phyloP scores from a whole-genome alignment of 2,797 vertebrate species.

The Furcifer pardalis region DNA sequence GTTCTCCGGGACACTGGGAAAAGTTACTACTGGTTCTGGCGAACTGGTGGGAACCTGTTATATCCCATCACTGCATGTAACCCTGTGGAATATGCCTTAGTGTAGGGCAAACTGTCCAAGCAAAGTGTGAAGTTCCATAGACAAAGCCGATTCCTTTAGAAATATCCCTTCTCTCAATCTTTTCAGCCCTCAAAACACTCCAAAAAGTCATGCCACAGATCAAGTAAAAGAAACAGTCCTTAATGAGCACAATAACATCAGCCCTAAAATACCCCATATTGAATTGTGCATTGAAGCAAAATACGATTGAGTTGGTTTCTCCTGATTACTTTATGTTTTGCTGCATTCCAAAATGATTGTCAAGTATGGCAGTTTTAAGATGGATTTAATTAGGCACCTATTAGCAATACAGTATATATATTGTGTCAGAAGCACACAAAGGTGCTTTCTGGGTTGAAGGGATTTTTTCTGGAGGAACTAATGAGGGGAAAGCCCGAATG shows the following conservation, averaged over 20 bases:
- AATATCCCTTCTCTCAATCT: neutral
- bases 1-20: too few relatives aligned
- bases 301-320: neutral
- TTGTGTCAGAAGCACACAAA: too few relatives aligned
- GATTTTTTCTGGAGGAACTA: too few relatives aligned
- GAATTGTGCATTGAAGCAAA: neutral
- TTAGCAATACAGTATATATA: neutral
- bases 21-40: too few relatives aligned
- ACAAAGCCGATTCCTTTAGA: neutral
- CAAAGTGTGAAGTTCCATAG: neutral
- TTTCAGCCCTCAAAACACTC: constrained; percentile 14
- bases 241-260: neutral
- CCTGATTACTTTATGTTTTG: neutral
- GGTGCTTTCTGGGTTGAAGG: too few relatives aligned
- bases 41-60: too few relatives aligned
- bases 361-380: neutral
- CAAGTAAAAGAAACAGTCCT: constrained; percentile 2
- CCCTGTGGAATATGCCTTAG: neutral
- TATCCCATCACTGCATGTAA: too few relatives aligned
- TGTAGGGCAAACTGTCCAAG: neutral
- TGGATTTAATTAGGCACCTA: neutral
- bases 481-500: too few relatives aligned
- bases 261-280: neutral
- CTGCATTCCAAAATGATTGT: neutral
- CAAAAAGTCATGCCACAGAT: neutral